These are phyloP conservation scores for Lasius platythorax DNA, from an alignment of 2,888 invertebrate genomes.

Conservation along the genomic window DNA sequence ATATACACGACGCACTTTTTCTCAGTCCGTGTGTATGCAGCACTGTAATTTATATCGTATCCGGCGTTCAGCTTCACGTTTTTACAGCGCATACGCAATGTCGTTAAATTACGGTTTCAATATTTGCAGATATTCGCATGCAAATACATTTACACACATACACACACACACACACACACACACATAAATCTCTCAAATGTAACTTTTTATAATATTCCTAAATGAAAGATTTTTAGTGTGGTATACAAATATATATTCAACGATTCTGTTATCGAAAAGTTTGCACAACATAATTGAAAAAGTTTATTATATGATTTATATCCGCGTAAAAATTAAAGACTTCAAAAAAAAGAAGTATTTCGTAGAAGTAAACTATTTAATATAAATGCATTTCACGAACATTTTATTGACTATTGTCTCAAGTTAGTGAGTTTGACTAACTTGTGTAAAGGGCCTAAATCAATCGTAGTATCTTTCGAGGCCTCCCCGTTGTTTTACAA, in stretches of 20 bases:
- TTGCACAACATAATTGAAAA: background rate
- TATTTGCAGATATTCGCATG: background rate
- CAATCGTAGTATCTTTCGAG: background rate
- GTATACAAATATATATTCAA: background rate
- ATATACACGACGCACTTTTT: background rate
- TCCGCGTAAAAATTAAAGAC: background rate
- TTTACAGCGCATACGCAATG: background rate
- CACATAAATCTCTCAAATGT: background rate
- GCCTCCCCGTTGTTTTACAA: background rate
- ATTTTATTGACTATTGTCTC: background rate
- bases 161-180: background rate
- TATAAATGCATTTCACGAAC: background rate
- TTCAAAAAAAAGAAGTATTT: background rate
- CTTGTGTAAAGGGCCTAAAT: background rate
- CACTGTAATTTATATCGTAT: constrained; percentile 14
- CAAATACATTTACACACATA: background rate
- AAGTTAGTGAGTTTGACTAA: background rate
- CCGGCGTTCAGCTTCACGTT: constrained; percentile 7
- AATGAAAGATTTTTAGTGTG: background rate
- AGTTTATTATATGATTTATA: constrained; percentile 1
- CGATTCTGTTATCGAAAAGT: background rate
- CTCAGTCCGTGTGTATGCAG: background rate
- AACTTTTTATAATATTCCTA: constrained; percentile 8
- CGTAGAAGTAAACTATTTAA: background rate
- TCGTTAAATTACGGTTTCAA: constrained; percentile 10